Evolutionary conservation across 2,113 vertebrate species (phyloP), one percentile per base, ranked within the genome.

Genomic region (Vidua chalybeata): DNA sequence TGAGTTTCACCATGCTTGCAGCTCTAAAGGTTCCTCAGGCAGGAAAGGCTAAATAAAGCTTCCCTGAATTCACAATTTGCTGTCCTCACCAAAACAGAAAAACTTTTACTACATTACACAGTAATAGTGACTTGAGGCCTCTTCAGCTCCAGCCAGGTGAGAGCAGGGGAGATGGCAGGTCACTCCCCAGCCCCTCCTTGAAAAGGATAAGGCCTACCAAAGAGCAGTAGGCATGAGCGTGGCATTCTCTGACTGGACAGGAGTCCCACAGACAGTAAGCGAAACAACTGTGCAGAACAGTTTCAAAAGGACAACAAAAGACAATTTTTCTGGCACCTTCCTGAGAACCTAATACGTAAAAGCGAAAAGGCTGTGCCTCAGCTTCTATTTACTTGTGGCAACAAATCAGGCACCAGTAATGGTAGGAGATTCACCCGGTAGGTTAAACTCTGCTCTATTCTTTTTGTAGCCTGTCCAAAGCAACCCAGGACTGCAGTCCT

Each of bases 391-490:
- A 61, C 69, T 94, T 92, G 48, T 56, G 48, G 49, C 39, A 92
- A 93, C 69, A 95, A 78, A 90, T 69, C 39, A 87, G 56, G 41
- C 83, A 94, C 45, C 31, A 72, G 66, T 41, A 75, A 59, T 78
- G 41, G 73, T 21, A 90, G 93, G 73, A 89, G 37, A 51, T 39
- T 93, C 11, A 4, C 94, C 88, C 88, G 35, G 24, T 30, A 93
- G 79, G 88, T 93, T 94, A 93, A 95, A 41, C 37, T 81, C 45
- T 49, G 31, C 58, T 86, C 52, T 78, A 24, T 61, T 95, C 61
- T 81, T 90, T 92, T 82, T 96, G 92, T 96, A 95, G 75, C 56
- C 45, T 59, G 56, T 92, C 83, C 96, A 96, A 96, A 94, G 72
- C 63, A 86, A 83, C 45, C 52, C 76, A 84, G 73, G 61, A 67